Base-by-base conservation (phyloP, 1,140 invertebrate genomes). In the Drosophila burlai region DNA sequence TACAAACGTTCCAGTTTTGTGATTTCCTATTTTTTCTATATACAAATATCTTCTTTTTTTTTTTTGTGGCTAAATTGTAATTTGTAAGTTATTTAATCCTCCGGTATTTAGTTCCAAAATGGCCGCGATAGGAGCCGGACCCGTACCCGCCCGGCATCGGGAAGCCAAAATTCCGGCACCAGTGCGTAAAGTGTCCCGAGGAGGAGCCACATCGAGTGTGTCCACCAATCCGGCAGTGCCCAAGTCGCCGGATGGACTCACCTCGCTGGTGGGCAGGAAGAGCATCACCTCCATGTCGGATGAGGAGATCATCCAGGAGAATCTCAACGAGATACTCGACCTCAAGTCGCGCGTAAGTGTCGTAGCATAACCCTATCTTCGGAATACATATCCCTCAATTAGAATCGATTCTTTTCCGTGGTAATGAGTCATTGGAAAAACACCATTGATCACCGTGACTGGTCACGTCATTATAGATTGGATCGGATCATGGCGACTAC, bases 251-350 rank as follows among this genome's bases (percentile, higher is more conserved):
- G 79, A 79, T 2, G 46, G 15, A 18, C 29, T 80, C 5, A 67
- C 58, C 45, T 47, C 65, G 10, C 26, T 79, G 60, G 58, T 68
- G 64, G 50, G 57, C 50, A 76, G 64, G 36, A 91, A 86, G 34
- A 80, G 87, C 54, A 49, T 91, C 11, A 83, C 76, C 4, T 91
- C 83, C 24, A 76, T 89, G 89, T 74, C 87, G 21, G 89, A 91
- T 18, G 87, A 91, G 29, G 89, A 91, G 64, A 91, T 91, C 16
- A 83, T 91, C 9, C 76, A 87, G 58, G 84, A 85, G 59, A 91
- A 91, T 50, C 72, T 91, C 21, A 85, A 85, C 34, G 83, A 91
- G 67, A 65, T 91, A 46, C 68, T 91, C 4, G 89, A 91, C 21
- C 75, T 85, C 29, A 84, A 91, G 31, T 90, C 83, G 29, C 78